Evolutionary conservation across 1,140 invertebrate genomes (phyloP).

Genomic region (Nasonia vitripennis): DNA sequence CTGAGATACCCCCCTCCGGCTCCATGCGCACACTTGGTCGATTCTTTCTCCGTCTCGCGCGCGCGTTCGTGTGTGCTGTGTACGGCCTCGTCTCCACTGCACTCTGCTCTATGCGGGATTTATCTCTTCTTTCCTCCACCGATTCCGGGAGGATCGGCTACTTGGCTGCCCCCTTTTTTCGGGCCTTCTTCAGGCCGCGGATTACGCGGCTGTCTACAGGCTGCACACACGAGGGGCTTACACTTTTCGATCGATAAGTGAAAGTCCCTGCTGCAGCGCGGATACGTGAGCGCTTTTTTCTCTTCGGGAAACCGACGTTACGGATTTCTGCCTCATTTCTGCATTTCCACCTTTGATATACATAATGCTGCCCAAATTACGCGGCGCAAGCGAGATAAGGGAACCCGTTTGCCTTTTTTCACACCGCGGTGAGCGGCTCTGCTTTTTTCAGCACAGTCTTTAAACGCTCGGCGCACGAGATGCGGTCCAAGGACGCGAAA

Average conservation of each 20-base stretch:
- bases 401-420: background rate
- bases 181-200: no score
- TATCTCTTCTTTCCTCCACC: no score
- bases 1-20: conserved; percentile 18
- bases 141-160: no score
- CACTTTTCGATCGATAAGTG: background rate
- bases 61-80: background rate
- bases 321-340: background rate
- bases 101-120: background rate
- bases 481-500: no score
- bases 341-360: background rate
- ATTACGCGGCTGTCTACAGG: no score
- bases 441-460: no score
- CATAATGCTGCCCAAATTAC: background rate
- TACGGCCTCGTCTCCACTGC: conserved; percentile 42
- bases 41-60: conserved; percentile 18
- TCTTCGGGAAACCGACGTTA: background rate
- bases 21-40: background rate
- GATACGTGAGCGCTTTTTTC: no score
- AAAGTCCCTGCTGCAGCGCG: background rate
- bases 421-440: no score
- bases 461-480: no score
- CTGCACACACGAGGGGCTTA: background rate
- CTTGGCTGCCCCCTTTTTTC: no score
- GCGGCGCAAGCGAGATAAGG: background rate